Evolutionary conservation across 2,888 invertebrate species (phyloP).

Genomic region (Hofmannophila pseudospretella): DNA sequence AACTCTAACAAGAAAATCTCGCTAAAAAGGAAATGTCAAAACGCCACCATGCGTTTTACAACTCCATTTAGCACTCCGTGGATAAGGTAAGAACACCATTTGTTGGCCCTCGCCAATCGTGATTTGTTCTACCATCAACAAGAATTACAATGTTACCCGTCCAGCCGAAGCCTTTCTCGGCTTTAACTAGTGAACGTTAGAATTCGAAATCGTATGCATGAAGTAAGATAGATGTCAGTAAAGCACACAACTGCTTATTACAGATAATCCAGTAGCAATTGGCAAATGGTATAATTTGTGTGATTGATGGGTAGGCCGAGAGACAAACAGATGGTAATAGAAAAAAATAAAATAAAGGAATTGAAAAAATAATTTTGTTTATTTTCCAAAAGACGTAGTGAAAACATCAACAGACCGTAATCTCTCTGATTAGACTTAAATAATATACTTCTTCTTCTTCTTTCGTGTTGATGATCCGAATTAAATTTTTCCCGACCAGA

Average conservation of each 20-base stretch:
- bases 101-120: slow-evolving; percentile 49
- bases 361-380: too few relatives aligned
- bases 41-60: slow-evolving; percentile 3
- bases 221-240: slow-evolving; percentile 24
- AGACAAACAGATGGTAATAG: too few relatives aligned
- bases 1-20: too few relatives aligned
- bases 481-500: too few relatives aligned
- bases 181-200: slow-evolving; percentile 24
- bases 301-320: slow-evolving; percentile 64
- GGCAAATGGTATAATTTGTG: slow-evolving; percentile 46
- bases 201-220: slow-evolving; percentile 28
- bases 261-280: slow-evolving; percentile 46
- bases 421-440: too few relatives aligned
- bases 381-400: too few relatives aligned
- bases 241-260: slow-evolving; percentile 42
- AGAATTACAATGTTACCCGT: slow-evolving; percentile 39
- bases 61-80: slow-evolving; percentile 36
- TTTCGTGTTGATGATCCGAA: too few relatives aligned
- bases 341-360: too few relatives aligned
- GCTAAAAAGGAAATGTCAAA: background rate
- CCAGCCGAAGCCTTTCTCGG: slow-evolving; percentile 19
- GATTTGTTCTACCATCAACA: slow-evolving; percentile 48
- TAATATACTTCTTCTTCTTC: too few relatives aligned
- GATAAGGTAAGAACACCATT: slow-evolving; percentile 43
- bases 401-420: too few relatives aligned